Conservation (phyloP, 2,888 invertebrate genomes). For the Ophion slaviceki region DNA sequence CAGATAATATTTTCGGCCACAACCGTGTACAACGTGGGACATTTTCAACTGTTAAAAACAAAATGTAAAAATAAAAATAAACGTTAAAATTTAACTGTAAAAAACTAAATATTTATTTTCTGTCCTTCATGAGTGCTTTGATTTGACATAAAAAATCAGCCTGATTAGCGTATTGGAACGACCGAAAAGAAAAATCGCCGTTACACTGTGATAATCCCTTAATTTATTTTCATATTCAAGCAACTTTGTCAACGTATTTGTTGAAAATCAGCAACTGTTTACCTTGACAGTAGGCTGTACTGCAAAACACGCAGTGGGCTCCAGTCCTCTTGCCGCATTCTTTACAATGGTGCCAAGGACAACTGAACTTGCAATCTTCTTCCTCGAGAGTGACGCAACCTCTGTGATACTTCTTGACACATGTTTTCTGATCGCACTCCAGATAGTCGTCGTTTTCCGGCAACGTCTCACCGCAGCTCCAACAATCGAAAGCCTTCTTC, state of each 20-base stretch:
- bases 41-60: too few species aligned
- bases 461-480: conserved; percentile 76
- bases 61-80: too few species aligned
- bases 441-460: conserved; percentile 68
- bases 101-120: too few species aligned
- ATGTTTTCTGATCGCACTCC: conserved; percentile 77
- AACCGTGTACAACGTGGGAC: too few species aligned
- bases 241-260: not conserved
- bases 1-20: too few species aligned
- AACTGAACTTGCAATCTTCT: conserved; percentile 75
- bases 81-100: too few species aligned
- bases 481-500: conserved; percentile 72
- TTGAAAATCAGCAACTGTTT: conserved; percentile 35
- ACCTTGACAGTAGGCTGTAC: conserved; percentile 80
- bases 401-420: conserved; percentile 77
- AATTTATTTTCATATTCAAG: not conserved
- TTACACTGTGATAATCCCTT: too few species aligned
- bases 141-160: too few species aligned
- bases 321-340: conserved; percentile 77
- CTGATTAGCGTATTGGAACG: too few species aligned
- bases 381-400: conserved; percentile 74
- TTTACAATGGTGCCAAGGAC: conserved; percentile 80
- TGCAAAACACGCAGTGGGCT: conserved; percentile 78
- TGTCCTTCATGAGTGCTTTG: too few species aligned
- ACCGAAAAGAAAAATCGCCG: too few species aligned